These are phyloP conservation scores for Orthosia gracilis DNA, from an alignment of 2,888 invertebrate genomes.

Conservation along the genomic window DNA sequence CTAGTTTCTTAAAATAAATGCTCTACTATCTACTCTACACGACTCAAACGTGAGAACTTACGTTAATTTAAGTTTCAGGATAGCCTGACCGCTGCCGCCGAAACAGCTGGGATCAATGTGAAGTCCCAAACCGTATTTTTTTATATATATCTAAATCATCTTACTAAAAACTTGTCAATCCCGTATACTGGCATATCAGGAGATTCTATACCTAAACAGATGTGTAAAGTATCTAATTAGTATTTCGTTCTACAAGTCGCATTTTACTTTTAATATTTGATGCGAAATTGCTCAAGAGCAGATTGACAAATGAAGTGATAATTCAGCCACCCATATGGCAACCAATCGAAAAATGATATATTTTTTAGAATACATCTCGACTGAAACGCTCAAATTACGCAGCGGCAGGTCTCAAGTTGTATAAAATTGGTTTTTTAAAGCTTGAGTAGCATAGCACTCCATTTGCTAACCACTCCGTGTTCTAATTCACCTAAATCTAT, in stretches of 20 bases:
- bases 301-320: constrained; percentile 19
- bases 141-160: constrained; percentile 25
- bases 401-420: neutral
- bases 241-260: constrained; percentile 9
- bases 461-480: constrained; percentile 24
- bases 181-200: constrained; percentile 49
- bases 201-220: constrained; percentile 54
- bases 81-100: constrained; percentile 12
- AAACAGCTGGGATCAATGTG: constrained; percentile 28
- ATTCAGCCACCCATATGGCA: neutral
- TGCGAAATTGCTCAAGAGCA: neutral
- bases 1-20: constrained; percentile 35
- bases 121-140: constrained; percentile 18
- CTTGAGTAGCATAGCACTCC: constrained; percentile 18
- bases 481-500: constrained; percentile 7
- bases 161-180: constrained; percentile 23
- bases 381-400: neutral
- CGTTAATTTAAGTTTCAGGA: constrained; percentile 36
- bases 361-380: neutral
- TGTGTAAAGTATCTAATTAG: constrained; percentile 54
- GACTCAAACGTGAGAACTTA: constrained; percentile 49
- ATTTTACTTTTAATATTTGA: constrained; percentile 6
- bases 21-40: constrained; percentile 29
- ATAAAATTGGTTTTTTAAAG: too few relatives aligned
- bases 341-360: neutral